Conservation (phyloP, 2,797 vertebrate genomes). For the Coendou prehensilis region DNA sequence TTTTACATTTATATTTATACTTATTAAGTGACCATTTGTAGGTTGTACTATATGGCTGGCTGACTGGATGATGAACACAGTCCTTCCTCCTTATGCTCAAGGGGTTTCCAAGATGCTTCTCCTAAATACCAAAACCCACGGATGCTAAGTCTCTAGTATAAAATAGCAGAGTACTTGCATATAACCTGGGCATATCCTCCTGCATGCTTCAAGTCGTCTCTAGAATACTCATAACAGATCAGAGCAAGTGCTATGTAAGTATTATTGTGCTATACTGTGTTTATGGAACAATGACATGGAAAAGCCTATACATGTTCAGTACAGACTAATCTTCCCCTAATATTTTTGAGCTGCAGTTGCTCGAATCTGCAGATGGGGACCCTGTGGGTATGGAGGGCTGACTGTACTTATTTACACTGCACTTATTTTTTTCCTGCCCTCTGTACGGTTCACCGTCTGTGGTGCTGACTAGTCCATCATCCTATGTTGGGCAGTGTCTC, state of each 20-base stretch:
- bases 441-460: fast-evolving
- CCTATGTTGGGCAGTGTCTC: neutral
- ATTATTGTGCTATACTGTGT: neutral
- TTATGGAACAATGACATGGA: neutral
- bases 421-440: neutral
- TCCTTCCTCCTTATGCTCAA: neutral
- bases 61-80: too few relatives aligned
- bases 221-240: neutral
- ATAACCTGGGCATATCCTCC: neutral
- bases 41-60: neutral
- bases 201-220: too few relatives aligned
- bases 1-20: neutral
- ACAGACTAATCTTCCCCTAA: neutral
- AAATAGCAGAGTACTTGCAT: neutral
- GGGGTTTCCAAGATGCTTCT: too few relatives aligned
- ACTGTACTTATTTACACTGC: neutral
- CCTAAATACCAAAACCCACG: neutral
- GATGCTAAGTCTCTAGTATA: neutral
- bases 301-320: neutral
- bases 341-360: neutral
- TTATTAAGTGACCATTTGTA: neutral
- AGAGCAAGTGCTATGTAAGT: neutral
- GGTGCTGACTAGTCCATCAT: neutral
- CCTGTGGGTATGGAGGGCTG: neutral
- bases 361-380: neutral